Evolutionary conservation across 2,888 invertebrate species (phyloP).

Genomic region (Terebella lapidaria): DNA sequence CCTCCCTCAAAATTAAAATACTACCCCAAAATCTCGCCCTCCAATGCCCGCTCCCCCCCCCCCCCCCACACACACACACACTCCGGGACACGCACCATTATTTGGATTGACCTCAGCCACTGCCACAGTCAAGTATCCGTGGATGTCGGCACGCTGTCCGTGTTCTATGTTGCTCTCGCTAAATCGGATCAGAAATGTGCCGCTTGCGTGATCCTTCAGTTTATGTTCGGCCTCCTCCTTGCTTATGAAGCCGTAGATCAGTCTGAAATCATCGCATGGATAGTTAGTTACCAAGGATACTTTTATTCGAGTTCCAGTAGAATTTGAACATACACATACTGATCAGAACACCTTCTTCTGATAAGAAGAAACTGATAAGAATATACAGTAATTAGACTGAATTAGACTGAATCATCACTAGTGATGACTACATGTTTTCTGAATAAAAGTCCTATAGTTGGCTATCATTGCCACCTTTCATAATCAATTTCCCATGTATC

Average conservation of each 20-base stretch:
- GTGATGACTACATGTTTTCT: too few species aligned
- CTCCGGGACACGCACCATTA: slow-evolving; percentile 16
- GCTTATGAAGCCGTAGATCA: slow-evolving; percentile 24
- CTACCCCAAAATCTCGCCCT: too few species aligned
- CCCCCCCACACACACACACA: too few species aligned
- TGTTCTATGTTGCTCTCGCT: slow-evolving; percentile 23
- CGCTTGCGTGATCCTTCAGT: slow-evolving; percentile 10
- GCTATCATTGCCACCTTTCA: too few species aligned
- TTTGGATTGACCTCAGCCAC: slow-evolving; percentile 19
- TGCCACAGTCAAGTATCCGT: slow-evolving; percentile 23
- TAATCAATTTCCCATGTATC: too few species aligned
- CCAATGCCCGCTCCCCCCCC: too few species aligned
- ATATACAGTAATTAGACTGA: background rate
- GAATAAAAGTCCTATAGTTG: too few species aligned
- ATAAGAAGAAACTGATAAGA: too few species aligned
- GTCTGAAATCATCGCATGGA: slow-evolving; percentile 9
- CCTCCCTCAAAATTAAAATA: too few species aligned
- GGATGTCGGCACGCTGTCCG: slow-evolving; percentile 18
- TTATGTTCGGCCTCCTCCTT: slow-evolving; percentile 16
- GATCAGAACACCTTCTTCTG: too few species aligned
- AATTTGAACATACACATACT: background rate
- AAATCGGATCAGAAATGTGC: slow-evolving; percentile 26
- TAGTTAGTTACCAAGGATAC: too few species aligned
- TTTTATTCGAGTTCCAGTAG: background rate
- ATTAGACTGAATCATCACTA: too few species aligned